Evolutionary conservation across 2,888 invertebrate genomes (phyloP), one percentile per base, ranked within the genome.

Genomic region (Troglohyphantes excavatus): DNA sequence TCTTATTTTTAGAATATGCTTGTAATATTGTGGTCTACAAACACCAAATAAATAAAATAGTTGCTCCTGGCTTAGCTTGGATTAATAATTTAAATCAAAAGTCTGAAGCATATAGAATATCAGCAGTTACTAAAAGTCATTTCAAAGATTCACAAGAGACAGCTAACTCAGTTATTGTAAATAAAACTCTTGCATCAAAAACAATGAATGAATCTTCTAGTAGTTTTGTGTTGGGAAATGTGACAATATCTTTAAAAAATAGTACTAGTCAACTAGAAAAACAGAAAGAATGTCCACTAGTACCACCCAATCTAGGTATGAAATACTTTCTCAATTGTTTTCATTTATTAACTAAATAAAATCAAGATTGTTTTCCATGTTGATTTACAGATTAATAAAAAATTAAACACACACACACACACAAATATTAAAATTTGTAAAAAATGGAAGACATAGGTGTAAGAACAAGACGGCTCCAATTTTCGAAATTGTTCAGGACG

Each of bases 1-100:
- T 96, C 81, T 95, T 96, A 82, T 95, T 95, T n/a, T 94, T 96
- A 76, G 96, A 96, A 94, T 96, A 95, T 94, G 94, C 96, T 91
- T 95, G 95, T 94, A 96, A 95, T 92, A 95, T 92, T 17, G 72
- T 91, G 33, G 76, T 91, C 19, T 91, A 91, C 53, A 82, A 67
- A 65, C 67, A 88, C 5, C 91, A 90, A n/a, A 81, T 90, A 2
- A 91, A 91, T 65, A 90, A 90, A 63, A 90, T 84, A 11, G 85
- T 90, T 43, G 75, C 90, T 75, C 90, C 90, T 61, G 90, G 81
- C 67, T 72, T 90, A 53, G 73, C 90, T 46, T 90, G 85, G 85
- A 85, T 90, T 75, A 75, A 78, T 27, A 46, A 72, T 39, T 65
- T 85, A 19, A 82, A 90, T 26, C 79, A 79, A 61, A 90, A 90